Base-by-base conservation (phyloP, 2,888 invertebrate genomes). In the Agrochola lota region DNA sequence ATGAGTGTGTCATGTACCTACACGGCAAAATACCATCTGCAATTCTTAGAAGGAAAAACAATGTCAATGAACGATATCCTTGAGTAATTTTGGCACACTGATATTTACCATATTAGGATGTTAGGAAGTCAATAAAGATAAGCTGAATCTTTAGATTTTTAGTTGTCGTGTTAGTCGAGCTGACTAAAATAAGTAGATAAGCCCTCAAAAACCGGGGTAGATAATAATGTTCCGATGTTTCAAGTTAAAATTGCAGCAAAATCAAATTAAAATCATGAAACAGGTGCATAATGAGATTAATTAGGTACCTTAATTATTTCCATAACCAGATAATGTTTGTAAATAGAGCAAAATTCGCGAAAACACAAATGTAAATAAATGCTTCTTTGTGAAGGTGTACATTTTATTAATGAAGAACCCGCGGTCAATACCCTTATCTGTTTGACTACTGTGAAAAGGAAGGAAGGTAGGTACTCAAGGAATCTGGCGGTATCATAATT, bases 1-100 rank as follows among this genome's bases (percentile, higher is more conserved):
- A 26, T 17, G 15, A 59, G n/a, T 68, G 59, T 43, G 30, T 23
- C 71, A 57, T 57, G 26, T 46, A 55, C n/a, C 4, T 55, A 23
- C 57, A 57, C 1, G 26, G n/a, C 2, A 46, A 73, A 63, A 9
- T 72, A 81, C n/a, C n/a, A n/a, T 43, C 7, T 81, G n/a, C 49
- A 74, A n/a, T 59, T 79, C 52, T 20, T 23, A 60, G 35, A 80
- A 71, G 64, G 60, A 83, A 83, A 76, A 62, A 71, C n/a, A 57
- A 52, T 63, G 43, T 43, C 67, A 69, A 40, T 60, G 52, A 64
- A 83, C 66, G 49, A 52, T 67, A 52, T 59, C 66, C 70, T 69
- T 63, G 26, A 72, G 30, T 30, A 40, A 12, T 72, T 81, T 78
- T 57, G 35, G 55, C 40, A 57, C n/a, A 55, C 2, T 68, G 15